Conservation (phyloP, 2,888 invertebrate genomes). For the Prosopocoilus inquinatus region DNA sequence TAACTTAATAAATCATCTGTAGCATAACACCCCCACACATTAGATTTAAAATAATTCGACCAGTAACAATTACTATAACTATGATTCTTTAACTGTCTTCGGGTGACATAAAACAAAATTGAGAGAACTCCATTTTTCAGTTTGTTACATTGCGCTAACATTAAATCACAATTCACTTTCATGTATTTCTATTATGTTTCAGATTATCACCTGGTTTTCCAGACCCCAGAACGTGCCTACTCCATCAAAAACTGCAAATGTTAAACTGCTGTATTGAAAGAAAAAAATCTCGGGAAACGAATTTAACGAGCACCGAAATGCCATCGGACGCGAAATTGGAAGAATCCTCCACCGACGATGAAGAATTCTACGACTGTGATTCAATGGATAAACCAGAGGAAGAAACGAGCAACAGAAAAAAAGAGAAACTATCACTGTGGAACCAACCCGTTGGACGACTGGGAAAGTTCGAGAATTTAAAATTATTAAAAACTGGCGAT, state of each 20-base stretch:
- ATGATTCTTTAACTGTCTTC: no score
- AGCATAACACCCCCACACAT: no score
- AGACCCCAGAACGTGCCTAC: conserved; percentile 82
- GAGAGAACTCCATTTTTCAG: no score
- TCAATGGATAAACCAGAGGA: conserved; percentile 42
- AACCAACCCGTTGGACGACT: conserved; percentile 65
- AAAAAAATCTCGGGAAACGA: conserved; percentile 55
- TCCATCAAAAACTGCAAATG: conserved; percentile 94
- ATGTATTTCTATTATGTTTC: conserved; percentile 46
- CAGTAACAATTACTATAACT: no score
- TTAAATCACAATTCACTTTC: no score
- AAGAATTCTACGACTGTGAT: conserved; percentile 83
- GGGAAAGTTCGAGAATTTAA: conserved; percentile 65
- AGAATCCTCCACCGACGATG: conserved; percentile 51
- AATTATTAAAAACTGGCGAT: conserved; percentile 67
- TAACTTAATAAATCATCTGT: no score
- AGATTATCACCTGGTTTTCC: conserved; percentile 81
- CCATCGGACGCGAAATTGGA: conserved; percentile 44
- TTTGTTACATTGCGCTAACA: no score
- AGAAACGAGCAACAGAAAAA: conserved; percentile 47
- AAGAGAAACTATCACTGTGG: conserved; percentile 54
- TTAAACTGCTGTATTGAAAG: conserved; percentile 76
- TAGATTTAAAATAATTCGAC: no score
- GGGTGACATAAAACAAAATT: no score
- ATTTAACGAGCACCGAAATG: conserved; percentile 42